Conservation (phyloP, 2,888 invertebrate genomes). For the Julus scanicus region DNA sequence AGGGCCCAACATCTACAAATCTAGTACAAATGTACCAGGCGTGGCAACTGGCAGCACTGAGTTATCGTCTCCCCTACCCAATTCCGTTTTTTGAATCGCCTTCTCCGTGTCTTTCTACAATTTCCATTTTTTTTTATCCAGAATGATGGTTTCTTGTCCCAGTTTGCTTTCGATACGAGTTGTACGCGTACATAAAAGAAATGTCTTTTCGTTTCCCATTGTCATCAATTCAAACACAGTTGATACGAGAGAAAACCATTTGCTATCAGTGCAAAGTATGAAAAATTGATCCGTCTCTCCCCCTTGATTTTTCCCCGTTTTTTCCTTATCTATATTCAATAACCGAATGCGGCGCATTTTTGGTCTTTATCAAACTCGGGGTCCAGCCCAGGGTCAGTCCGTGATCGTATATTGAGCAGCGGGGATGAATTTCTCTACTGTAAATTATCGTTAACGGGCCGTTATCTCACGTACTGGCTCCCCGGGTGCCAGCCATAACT, state of each 20-base stretch:
- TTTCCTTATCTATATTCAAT: conserved; percentile 6
- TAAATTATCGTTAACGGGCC: conserved; percentile 28
- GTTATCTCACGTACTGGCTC: neutral
- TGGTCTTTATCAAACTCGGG: neutral
- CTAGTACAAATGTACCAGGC: no score
- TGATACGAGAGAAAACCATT: conserved; percentile 3
- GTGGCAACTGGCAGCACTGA: neutral
- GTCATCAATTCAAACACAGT: conserved; percentile 11
- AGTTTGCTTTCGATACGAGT: neutral
- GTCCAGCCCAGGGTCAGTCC: neutral
- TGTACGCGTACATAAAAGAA: neutral
- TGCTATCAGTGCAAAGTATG: conserved; percentile 28
- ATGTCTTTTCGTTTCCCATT: conserved; percentile 8
- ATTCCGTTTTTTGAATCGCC: neutral
- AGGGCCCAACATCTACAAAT: no score
- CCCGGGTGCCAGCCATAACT: neutral
- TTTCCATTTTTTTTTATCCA: conserved; percentile 18
- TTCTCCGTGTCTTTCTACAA: neutral
- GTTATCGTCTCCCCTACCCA: neutral
- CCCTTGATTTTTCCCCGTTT: neutral
- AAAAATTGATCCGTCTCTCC: neutral
- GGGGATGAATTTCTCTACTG: neutral
- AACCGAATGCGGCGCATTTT: neutral
- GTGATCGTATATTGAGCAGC: neutral
- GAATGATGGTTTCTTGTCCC: conserved; percentile 2